Evolutionary conservation across 1,140 invertebrate species (phyloP).

Genomic region (Drosophila setifemur): DNA sequence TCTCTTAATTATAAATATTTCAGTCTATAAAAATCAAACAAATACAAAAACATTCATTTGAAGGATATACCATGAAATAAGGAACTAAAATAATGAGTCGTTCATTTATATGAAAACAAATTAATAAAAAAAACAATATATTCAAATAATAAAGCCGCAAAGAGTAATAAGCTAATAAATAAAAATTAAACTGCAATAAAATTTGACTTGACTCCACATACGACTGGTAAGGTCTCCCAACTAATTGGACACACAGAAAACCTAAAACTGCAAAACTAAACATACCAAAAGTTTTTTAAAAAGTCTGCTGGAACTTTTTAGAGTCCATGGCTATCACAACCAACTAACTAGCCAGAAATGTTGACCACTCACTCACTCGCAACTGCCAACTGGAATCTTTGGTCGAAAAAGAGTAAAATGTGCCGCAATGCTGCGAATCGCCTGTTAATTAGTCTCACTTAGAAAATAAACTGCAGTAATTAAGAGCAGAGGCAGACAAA

Average conservation of each 20-base stretch:
- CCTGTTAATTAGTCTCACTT: constrained; percentile 82
- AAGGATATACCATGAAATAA: too few species aligned
- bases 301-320: constrained; percentile 26
- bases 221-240: not conserved
- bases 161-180: too few species aligned
- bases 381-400: constrained; percentile 3
- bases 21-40: too few species aligned
- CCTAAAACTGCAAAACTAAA: constrained; percentile 6
- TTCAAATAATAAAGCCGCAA: too few species aligned
- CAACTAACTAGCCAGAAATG: constrained; percentile 67
- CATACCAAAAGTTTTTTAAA: constrained; percentile 2
- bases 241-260: constrained; percentile 27
- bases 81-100: too few species aligned
- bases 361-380: constrained; percentile 50
- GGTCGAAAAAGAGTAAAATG: constrained; percentile 38
- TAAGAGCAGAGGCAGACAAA: constrained; percentile 62
- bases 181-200: not conserved
- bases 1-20: too few species aligned
- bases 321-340: constrained; percentile 44
- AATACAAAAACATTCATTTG: too few species aligned
- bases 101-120: too few species aligned
- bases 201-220: not conserved
- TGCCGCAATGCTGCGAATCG: constrained; percentile 77
- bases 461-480: constrained; percentile 83
- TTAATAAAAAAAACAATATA: not conserved